Evolutionary conservation across 1,140 invertebrate genomes (phyloP).

Genomic region (Lamellibrachia luymesi): DNA sequence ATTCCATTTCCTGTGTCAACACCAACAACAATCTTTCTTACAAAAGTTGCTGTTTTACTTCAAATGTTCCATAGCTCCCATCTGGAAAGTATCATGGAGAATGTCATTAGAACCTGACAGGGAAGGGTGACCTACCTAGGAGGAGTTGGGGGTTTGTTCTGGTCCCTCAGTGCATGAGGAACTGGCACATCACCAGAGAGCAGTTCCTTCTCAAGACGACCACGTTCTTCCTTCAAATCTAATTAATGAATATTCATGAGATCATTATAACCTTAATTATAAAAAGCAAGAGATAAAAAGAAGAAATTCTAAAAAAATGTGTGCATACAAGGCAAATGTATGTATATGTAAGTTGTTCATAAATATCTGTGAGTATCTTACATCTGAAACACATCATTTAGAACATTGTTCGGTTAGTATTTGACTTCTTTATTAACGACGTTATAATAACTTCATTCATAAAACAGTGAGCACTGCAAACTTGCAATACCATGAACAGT

Average conservation of each 20-base stretch:
- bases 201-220: slow-evolving; percentile 16
- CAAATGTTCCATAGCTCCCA: background rate
- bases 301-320: too few species aligned
- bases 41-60: background rate
- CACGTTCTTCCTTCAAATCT: slow-evolving; percentile 15
- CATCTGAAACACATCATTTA: background rate
- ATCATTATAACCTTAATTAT: background rate
- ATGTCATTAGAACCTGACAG: background rate
- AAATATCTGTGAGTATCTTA: too few species aligned
- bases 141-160: background rate
- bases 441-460: background rate
- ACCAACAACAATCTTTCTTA: too few species aligned
- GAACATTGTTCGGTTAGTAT: background rate
- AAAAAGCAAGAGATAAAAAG: background rate
- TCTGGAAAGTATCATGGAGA: background rate
- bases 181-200: background rate
- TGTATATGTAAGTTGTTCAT: too few species aligned
- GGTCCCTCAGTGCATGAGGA: background rate
- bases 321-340: too few species aligned
- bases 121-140: background rate
- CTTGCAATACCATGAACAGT: background rate
- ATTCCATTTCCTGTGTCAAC: too few species aligned
- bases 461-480: too few species aligned
- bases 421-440: background rate
- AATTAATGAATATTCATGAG: background rate